phyloP scores from a whole-genome alignment of 2,888 invertebrate genomes.

The Hofmannophila pseudospretella region DNA sequence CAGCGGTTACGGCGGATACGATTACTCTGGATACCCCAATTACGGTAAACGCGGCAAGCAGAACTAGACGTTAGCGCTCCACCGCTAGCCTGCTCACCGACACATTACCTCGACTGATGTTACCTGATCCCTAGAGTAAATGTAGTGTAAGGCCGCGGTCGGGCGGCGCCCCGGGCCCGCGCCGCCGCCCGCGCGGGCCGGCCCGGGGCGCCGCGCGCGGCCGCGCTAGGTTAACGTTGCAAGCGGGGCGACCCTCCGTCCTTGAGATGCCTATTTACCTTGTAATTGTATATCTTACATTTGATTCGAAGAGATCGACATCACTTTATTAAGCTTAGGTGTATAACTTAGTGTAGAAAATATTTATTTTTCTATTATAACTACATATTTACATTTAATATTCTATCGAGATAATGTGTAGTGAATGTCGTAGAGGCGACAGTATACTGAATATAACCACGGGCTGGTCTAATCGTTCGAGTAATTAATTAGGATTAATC shows the following conservation, averaged over 20 bases:
- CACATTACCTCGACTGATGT: conserved; percentile 78
- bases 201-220: conserved; percentile 11
- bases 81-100: conserved; percentile 66
- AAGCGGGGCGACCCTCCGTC: conserved; percentile 68
- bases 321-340: conserved; percentile 74
- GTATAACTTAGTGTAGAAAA: conserved; percentile 76
- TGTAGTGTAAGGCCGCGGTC: conserved; percentile 58
- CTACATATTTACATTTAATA: conserved; percentile 64
- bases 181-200: conserved; percentile 2
- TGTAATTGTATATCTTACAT: conserved; percentile 52
- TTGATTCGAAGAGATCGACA: conserved; percentile 65
- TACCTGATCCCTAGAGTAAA: conserved; percentile 73
- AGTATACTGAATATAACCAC: conserved; percentile 50
- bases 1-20: conserved; percentile 88
- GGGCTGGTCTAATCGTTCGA: conserved; percentile 35
- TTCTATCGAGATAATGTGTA: conserved; percentile 77
- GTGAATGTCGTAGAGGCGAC: conserved; percentile 73
- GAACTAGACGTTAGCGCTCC: conserved; percentile 54
- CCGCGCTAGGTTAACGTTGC: conserved; percentile 51
- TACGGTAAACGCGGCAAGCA: conserved; percentile 84
- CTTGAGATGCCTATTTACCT: conserved; percentile 69
- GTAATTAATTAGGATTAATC: conserved; percentile 55
- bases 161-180: conserved; percentile 10
- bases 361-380: conserved; percentile 75
- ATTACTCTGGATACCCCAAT: conserved; percentile 89